These are phyloP conservation scores for Callithrix jacchus DNA, from an alignment of 2,113 vertebrate genomes.

Conservation along the genomic window DNA sequence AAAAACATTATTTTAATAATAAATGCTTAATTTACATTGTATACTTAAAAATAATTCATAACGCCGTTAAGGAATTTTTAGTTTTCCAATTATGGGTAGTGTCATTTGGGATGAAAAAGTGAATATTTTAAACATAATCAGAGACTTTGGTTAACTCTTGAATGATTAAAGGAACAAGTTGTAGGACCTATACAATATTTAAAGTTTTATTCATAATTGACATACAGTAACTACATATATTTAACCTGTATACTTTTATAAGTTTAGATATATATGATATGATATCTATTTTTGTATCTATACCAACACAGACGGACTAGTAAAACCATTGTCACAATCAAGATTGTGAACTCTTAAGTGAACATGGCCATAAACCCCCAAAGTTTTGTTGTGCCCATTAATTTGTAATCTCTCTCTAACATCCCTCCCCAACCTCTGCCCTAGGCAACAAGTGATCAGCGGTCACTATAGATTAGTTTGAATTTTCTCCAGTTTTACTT, in stretches of 20 bases:
- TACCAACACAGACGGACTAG: neutral
- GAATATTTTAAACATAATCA: conserved; percentile 26
- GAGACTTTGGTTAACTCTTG: neutral
- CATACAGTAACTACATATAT: neutral
- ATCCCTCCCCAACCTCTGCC: too few species aligned
- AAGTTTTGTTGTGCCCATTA: neutral
- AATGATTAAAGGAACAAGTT: neutral
- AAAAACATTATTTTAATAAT: conserved; percentile 48
- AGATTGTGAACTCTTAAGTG: neutral
- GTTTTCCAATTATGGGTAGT: conserved; percentile 28
- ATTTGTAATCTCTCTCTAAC: neutral
- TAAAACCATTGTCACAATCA: neutral
- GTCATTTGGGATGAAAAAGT: conserved; percentile 21
- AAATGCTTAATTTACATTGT: conserved; percentile 38
- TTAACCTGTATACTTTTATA: neutral
- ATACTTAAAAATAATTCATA: conserved; percentile 58
- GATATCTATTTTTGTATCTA: neutral
- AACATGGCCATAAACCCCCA: neutral
- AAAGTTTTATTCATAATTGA: conserved; percentile 6
- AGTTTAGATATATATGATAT: neutral
- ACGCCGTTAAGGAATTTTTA: conserved; percentile 37
- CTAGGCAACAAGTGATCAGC: neutral
- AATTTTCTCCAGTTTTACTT: neutral
- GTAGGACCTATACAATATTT: neutral
- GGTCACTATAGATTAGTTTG: neutral